phyloP scores from a whole-genome alignment of 2,797 vertebrate species.

The Morelia viridis region DNA sequence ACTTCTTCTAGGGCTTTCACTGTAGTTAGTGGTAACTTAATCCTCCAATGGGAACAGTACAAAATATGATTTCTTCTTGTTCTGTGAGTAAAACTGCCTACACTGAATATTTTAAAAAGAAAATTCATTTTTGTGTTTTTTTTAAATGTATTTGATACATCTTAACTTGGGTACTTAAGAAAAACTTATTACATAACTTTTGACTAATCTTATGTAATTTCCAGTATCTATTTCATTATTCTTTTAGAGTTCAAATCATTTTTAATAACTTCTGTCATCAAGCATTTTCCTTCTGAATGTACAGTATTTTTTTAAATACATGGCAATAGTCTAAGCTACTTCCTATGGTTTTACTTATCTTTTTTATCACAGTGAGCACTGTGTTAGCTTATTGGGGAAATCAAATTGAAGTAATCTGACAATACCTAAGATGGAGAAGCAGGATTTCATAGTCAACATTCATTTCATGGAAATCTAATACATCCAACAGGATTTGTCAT shows the following conservation, averaged over 20 bases:
- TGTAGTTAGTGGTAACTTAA: slow-evolving; percentile 6
- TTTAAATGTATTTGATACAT: slow-evolving; percentile 53
- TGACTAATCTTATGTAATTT: slow-evolving; percentile 67
- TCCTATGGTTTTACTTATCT: neutral
- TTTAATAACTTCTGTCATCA: slow-evolving; percentile 37
- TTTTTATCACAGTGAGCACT: neutral
- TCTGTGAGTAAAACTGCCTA: slow-evolving; percentile 30
- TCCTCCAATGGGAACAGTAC: slow-evolving; percentile 21
- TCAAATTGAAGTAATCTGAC: neutral
- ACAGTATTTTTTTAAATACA: neutral
- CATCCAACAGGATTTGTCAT: neutral
- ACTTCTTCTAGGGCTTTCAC: slow-evolving; percentile 12
- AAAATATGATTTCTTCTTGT: slow-evolving; percentile 32
- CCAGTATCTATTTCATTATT: slow-evolving; percentile 68
- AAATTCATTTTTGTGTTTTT: slow-evolving; percentile 48
- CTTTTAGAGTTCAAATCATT: slow-evolving; percentile 58
- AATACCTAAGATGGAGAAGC: neutral
- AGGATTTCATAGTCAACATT: neutral
- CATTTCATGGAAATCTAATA: neutral
- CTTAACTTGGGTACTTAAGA: slow-evolving; percentile 55
- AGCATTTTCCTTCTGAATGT: neutral
- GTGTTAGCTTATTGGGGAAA: neutral
- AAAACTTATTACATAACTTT: slow-evolving; percentile 66
- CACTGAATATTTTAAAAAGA: slow-evolving; percentile 45
- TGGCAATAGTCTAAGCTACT: neutral